Evolutionary conservation across 2,888 invertebrate species (phyloP).

Genomic region (Dasypolia templi): DNA sequence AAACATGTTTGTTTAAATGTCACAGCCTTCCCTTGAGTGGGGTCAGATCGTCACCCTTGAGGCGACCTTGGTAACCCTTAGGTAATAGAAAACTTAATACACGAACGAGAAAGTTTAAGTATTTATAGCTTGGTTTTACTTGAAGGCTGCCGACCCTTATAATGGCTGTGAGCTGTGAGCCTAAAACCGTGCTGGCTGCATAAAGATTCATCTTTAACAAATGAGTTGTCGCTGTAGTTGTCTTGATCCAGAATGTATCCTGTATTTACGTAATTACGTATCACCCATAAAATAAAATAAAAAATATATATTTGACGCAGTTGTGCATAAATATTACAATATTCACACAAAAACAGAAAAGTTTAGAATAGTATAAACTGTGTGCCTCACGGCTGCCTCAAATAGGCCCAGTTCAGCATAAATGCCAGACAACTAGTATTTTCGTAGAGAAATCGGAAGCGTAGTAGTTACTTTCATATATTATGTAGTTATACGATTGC

Average conservation of each 20-base stretch:
- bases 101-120: slow-evolving; percentile 43
- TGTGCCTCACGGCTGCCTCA: too few relatives aligned
- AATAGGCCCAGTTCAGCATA: too few relatives aligned
- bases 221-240: not conserved
- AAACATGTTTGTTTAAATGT: slow-evolving; percentile 54
- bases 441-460: slow-evolving; percentile 53
- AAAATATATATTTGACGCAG: too few relatives aligned
- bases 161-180: not conserved
- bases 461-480: slow-evolving; percentile 45
- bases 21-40: slow-evolving; percentile 64
- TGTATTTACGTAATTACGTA: too few relatives aligned
- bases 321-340: too few relatives aligned
- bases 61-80: slow-evolving; percentile 40
- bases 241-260: not conserved
- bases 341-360: too few relatives aligned
- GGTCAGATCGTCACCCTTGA: slow-evolving; percentile 53
- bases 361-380: too few relatives aligned
- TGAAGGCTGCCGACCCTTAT: not conserved
- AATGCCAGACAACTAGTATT: too few relatives aligned
- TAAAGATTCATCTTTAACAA: not conserved
- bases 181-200: not conserved
- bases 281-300: too few relatives aligned
- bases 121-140: slow-evolving; percentile 26
- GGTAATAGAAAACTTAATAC: slow-evolving; percentile 43
- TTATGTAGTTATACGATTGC: slow-evolving; percentile 51